Evolutionary conservation across 2,797 vertebrate genomes (phyloP).

Genomic region (Lacerta viridis): DNA sequence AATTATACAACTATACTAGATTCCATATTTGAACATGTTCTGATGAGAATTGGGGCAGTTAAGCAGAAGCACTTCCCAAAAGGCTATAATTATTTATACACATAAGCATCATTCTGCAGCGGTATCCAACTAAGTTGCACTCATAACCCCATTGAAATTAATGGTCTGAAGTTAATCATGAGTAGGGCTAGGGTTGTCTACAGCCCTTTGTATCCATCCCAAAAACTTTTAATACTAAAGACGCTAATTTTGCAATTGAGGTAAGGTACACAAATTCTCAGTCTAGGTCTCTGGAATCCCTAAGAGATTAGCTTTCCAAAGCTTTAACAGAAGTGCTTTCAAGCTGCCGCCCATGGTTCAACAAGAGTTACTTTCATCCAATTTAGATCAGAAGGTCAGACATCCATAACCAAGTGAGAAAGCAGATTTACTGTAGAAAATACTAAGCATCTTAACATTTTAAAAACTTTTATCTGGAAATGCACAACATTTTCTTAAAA

Average conservation of each 20-base stretch:
- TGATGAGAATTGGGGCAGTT: background rate
- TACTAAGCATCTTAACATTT: background rate
- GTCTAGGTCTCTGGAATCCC: background rate
- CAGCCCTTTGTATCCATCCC: background rate
- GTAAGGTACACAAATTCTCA: background rate
- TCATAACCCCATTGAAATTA: no score
- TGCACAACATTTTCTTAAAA: background rate
- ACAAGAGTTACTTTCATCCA: background rate
- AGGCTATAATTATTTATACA: background rate
- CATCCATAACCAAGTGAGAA: background rate
- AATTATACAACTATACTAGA: background rate
- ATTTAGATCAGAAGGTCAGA: background rate
- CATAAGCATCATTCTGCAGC: no score
- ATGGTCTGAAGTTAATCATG: no score
- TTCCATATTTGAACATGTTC: background rate
- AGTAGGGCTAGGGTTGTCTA: no score
- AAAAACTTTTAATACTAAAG: background rate
- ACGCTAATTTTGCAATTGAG: background rate
- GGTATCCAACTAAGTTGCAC: no score
- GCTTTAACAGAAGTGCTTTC: background rate
- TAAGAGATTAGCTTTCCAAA: background rate
- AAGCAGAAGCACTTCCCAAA: background rate
- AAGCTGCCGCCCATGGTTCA: background rate
- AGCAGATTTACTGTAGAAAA: background rate
- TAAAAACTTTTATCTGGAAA: background rate